A percentile compares a stretch with the other conserved stretches of the same genome.
phyloP scores from a whole-genome alignment of 1,140 invertebrate genomes.

The Battus philenor region DNA sequence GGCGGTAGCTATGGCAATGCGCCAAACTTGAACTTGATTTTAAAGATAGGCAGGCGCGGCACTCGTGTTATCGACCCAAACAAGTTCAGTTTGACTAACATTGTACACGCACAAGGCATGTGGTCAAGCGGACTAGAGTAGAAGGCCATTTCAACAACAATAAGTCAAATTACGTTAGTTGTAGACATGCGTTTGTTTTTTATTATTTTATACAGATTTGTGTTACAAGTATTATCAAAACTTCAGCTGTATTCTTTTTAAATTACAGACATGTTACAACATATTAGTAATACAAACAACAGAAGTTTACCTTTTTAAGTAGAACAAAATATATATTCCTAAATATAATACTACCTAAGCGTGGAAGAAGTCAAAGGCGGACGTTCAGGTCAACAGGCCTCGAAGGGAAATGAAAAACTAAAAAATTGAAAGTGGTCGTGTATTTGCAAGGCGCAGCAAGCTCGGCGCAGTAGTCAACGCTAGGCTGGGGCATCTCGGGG shows the following conservation, averaged over 20 bases:
- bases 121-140: neutral
- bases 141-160: slow-evolving; percentile 14
- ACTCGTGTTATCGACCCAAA: slow-evolving; percentile 9
- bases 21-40: slow-evolving; percentile 18
- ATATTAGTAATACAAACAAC: slow-evolving; percentile 16
- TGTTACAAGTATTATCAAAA: slow-evolving; percentile 38
- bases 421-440: slow-evolving; percentile 12
- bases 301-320: slow-evolving; percentile 13
- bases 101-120: neutral
- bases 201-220: slow-evolving; percentile 36
- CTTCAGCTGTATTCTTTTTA: slow-evolving; percentile 30
- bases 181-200: slow-evolving; percentile 15
- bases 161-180: slow-evolving; percentile 14
- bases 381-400: slow-evolving; percentile 2
- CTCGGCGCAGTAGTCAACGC: slow-evolving; percentile 4
- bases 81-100: slow-evolving; percentile 11
- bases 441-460: slow-evolving; percentile 15
- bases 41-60: neutral
- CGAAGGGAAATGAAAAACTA: slow-evolving; percentile 16
- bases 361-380: slow-evolving; percentile 12
- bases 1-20: slow-evolving; percentile 19
- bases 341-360: slow-evolving; percentile 17
- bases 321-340: slow-evolving; percentile 17
- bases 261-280: slow-evolving; percentile 38
- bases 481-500: slow-evolving; percentile 21